Base-by-base conservation (phyloP, 2,888 invertebrate genomes). In the Tachina grossa region DNA sequence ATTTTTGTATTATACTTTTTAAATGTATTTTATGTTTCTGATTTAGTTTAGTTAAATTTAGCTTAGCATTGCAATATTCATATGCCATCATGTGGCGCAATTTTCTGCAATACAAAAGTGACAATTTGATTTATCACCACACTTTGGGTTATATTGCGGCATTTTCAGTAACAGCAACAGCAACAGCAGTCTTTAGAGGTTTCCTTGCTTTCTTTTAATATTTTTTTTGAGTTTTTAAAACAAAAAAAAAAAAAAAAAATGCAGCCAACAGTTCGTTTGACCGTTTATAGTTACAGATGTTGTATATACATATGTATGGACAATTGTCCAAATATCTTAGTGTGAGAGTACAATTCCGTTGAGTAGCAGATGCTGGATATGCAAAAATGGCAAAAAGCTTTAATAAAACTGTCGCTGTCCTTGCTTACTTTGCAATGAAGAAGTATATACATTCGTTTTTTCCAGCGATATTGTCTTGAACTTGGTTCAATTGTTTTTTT, bases 51-150 rank as follows among this genome's bases (percentile, higher is more conserved):
- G 76, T 77, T 82, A 69, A 82, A 81, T 81, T 81, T 76, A 77
- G 68, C 72, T 75, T 75, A 57, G 55, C 66, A 68, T 74, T 69
- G 83, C 80, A 80, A 83, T 83, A 83, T 83, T 86, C 86, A 86
- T 86, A 86, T 86, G 86, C 86, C 88, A 89, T 89, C 89, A 90
- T 89, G 88, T 90, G 90, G 89, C 85, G 90, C 89, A 89, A 89
- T 88, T 87, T 87, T 87, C 87, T 82, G 87, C 86, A 87, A 81
- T 89, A 89, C 90, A 89, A 90, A 90, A 91, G 91, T 92, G 91
- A 90, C 91, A 92, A 91, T 91, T 91, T 92, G 91, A 91, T 91
- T 91, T 91, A 91, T 91, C 89, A 89, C 90, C 89, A 89, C 91
- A 91, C 91, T 91, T 91, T 66, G 66, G 89, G 88, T 88, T 87